These are phyloP conservation scores for Electrophaes corylata DNA, from an alignment of 2,888 invertebrate species.

Conservation along the genomic window DNA sequence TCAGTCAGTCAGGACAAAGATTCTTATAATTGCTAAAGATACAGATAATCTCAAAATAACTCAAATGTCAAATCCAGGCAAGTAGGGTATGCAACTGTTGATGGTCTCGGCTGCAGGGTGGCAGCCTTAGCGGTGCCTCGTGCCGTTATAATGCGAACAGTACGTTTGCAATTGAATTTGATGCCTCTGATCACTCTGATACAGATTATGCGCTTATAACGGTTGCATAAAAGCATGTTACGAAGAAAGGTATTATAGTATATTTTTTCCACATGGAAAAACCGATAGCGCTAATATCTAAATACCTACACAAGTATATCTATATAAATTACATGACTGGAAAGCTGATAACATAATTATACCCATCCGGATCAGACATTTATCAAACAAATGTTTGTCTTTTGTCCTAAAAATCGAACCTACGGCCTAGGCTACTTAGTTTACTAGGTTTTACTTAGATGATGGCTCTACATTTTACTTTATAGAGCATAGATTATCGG, in stretches of 20 bases:
- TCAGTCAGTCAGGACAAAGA: too few relatives aligned
- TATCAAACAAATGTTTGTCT: too few relatives aligned
- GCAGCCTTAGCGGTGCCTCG: conserved; percentile 40
- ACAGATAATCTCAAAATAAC: conserved; percentile 9
- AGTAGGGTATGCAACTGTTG: conserved; percentile 49
- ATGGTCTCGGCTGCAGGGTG: conserved; percentile 33
- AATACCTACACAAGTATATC: too few relatives aligned
- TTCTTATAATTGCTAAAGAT: too few relatives aligned
- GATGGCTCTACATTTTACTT: too few relatives aligned
- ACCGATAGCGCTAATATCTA: neutral
- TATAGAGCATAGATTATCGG: too few relatives aligned
- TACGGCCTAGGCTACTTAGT: too few relatives aligned
- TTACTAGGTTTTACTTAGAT: too few relatives aligned
- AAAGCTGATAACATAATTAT: too few relatives aligned
- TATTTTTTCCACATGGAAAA: neutral
- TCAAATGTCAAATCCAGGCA: conserved; percentile 38
- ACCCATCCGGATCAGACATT: too few relatives aligned
- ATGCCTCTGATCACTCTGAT: conserved; percentile 34
- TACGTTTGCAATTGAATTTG: conserved; percentile 37
- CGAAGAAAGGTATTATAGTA: neutral
- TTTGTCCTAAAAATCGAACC: too few relatives aligned
- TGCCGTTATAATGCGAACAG: conserved; percentile 43
- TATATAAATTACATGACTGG: too few relatives aligned
- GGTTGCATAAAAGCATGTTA: conserved; percentile 4
- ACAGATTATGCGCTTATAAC: conserved; percentile 35